Base-by-base conservation (phyloP, 2,888 invertebrate species). In the Arge pagana region DNA sequence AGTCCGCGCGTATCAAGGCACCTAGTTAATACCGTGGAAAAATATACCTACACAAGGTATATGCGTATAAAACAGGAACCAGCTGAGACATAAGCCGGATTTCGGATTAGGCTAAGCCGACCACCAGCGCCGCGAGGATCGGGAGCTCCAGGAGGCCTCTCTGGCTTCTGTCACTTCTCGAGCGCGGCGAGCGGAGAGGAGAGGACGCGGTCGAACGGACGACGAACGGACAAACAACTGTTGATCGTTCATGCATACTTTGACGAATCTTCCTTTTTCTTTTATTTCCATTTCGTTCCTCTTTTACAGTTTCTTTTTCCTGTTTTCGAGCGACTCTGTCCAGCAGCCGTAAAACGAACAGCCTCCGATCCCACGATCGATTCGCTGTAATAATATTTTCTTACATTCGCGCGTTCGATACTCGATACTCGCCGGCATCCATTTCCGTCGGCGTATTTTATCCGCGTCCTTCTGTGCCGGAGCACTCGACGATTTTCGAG, bases 51-150 rank as follows among this genome's bases (percentile, higher is more conserved):
- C 55, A 55, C 16, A 31, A 50, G 40, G 16, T 39, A 15, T 52
- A 59, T 56, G 58, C 56, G 41, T 49, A 54, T 53, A 64, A 65
- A 67, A 67, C 62, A 62, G 60, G 60, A 41, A 64, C 65, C 70
- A 66, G 68, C 66, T 66, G 67, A 68, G 63, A 63, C 64, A 61
- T 61, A 55, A 74, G 72, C 74, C 74, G 74, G 74, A 74, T 74
- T 73, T 70, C 57, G 72, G 74, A 74, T 74, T 74, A 74, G 66
- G 61, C 61, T 67, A 68, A 72, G 67, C 66, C 63, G 37, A 30
- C 52, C 45, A 45, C 45, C 45, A 33, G 45, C 33, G 35, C 33
- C 33, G 45, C 28, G 33, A 45, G 45, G 45, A 33, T 45, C 45
- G 31, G 28, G 52, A 48, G 35, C 52, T 35, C 52, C 52, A 39